Conservation (phyloP, 2,113 vertebrate genomes). For the Ptychochromis oligacanthus region DNA sequence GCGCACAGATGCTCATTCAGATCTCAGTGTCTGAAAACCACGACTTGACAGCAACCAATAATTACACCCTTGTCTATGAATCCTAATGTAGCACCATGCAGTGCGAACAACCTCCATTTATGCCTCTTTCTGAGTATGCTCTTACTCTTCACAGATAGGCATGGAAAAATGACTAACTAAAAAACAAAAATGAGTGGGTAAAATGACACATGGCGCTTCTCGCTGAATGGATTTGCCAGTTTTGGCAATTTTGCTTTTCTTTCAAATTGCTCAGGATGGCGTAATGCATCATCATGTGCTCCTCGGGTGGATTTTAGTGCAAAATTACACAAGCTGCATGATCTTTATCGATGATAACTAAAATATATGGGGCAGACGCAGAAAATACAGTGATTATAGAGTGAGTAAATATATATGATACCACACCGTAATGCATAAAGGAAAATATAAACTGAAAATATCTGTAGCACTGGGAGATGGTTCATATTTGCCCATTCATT, state of each 20-base stretch:
- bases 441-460: conserved; percentile 17
- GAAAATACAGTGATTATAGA: background rate
- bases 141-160: conserved; percentile 16
- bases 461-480: conserved; percentile 35
- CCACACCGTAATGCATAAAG: conserved; percentile 5
- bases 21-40: conserved; percentile 2
- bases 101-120: conserved; percentile 15
- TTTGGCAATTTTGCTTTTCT: conserved; percentile 12
- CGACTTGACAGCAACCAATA: conserved; percentile 28
- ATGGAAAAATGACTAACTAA: background rate
- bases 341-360: conserved; percentile 16
- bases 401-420: background rate
- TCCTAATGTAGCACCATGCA: conserved; percentile 16
- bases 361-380: background rate
- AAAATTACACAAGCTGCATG: conserved; percentile 6
- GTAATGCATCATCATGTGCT: background rate
- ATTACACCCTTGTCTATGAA: conserved; percentile 46
- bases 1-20: conserved; percentile 26
- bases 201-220: conserved; percentile 16
- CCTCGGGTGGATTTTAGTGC: background rate
- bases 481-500: conserved; percentile 59
- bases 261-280: background rate
- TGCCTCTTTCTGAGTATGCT: conserved; percentile 9
- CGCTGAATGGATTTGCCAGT: conserved; percentile 1
- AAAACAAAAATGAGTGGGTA: background rate